Conservation (phyloP, 2,113 vertebrate genomes). For the Carlito syrichta region DNA sequence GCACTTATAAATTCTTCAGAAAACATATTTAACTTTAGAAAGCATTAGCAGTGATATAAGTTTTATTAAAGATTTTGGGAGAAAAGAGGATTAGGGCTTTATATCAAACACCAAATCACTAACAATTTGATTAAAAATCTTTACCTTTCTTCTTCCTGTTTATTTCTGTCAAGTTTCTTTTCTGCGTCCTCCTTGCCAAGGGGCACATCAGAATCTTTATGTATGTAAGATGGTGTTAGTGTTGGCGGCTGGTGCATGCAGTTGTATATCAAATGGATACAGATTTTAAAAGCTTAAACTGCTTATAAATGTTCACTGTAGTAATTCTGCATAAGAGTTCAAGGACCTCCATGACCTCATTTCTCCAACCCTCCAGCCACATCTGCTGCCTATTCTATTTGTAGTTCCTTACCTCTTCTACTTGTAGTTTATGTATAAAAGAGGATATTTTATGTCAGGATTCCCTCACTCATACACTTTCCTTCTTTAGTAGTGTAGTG, state of each 20-base stretch:
- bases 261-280: not conserved
- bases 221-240: not conserved
- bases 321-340: not conserved
- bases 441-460: not conserved
- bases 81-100: not conserved
- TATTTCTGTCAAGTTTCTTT: not conserved
- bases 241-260: not conserved
- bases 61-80: not conserved
- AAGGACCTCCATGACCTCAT: not conserved
- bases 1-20: not conserved
- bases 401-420: not conserved
- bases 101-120: not conserved
- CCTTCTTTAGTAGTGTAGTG: not conserved
- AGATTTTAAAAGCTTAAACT: not conserved
- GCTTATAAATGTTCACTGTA: not conserved
- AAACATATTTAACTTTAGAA: slow-evolving; percentile 31
- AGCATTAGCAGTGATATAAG: not conserved
- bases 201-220: not conserved
- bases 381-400: too few species aligned
- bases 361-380: not conserved
- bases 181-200: not conserved
- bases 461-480: not conserved
- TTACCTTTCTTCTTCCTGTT: not conserved
- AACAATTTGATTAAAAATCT: slow-evolving; percentile 38
- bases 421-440: not conserved